Evolutionary conservation across 2,113 vertebrate species (phyloP), one percentile per base, ranked within the genome.

Genomic region (Zosterops hypoxanthus): DNA sequence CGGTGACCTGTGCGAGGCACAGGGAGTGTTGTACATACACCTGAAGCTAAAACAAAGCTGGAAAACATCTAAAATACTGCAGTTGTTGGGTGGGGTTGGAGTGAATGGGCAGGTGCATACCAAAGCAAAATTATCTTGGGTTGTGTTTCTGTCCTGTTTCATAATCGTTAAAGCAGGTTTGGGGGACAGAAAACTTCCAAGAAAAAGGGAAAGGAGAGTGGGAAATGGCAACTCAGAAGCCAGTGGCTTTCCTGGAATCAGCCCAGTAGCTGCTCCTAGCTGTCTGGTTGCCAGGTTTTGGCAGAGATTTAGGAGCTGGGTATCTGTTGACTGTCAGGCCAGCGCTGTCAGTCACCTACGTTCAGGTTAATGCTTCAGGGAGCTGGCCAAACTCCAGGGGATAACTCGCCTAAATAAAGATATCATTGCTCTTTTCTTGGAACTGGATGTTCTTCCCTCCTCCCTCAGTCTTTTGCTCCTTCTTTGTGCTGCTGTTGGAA

Each of bases 11-110:
- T 4, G 8, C 18, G 6, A 70, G 90, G 91, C 91, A 59, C 46
- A 63, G 92, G 94, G 95, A 94, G 90, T 86, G 94, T 93, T 86
- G 71, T 8, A 71, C 49, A 1, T 50, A 24, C 20, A 92, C 86
- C 92, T 78, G 95, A 77, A 91, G 90, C 86, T 91, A 94, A 96
- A 96, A 90, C 80, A 94, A 91, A 92, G 77, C 76, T 13, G 14
- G 53, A 82, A 81, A 77, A 12, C 70, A 65, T 49, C 73, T 66
- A 61, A 93, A 91, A 21, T 64, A 19, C 61, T 82, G 68, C 60
- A 82, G 53, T 89, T 49, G 21, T 65, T 90, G 95, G 96, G 96
- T 81, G 96, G 86, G 71, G 93, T 56, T 41, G 64, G 71, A 70
- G 71, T 41, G 46, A 81, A 94, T 33, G 49, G 86, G 90, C 91